phyloP scores from a whole-genome alignment of 1,140 invertebrate species.

The Cotesia glomerata region DNA sequence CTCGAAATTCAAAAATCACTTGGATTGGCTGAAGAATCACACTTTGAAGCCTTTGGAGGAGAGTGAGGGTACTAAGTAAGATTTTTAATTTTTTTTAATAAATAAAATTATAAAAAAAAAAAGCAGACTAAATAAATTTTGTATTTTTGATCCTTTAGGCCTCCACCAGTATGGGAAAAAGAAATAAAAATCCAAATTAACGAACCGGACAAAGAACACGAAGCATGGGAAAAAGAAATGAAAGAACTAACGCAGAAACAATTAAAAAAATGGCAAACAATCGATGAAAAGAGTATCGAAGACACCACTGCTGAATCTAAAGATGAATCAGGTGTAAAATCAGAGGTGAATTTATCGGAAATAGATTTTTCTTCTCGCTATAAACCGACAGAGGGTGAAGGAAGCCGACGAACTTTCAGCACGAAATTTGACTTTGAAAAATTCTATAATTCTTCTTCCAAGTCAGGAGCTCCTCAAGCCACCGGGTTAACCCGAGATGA shows the following conservation, averaged over 20 bases:
- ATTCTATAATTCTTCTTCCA: background rate
- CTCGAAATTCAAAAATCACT: conserved; percentile 20
- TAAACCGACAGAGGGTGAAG: too few relatives aligned
- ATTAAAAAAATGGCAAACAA: conserved; percentile 33
- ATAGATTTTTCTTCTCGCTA: too few relatives aligned
- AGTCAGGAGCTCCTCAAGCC: background rate
- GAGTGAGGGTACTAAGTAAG: conserved; percentile 28
- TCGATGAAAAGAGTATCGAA: background rate
- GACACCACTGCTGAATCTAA: background rate
- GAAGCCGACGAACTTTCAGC: too few relatives aligned
- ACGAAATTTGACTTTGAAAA: too few relatives aligned
- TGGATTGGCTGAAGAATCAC: conserved; percentile 33
- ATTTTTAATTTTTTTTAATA: too few relatives aligned
- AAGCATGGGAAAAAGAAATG: conserved; percentile 36
- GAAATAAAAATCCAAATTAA: conserved; percentile 7
- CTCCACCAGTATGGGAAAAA: background rate
- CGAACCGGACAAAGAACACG: background rate
- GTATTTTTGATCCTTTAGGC: background rate
- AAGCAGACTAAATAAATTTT: background rate
- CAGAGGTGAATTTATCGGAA: background rate
- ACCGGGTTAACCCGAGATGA: background rate
- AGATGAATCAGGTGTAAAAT: background rate
- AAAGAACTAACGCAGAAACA: conserved; percentile 30
- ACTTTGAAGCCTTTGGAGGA: conserved; percentile 30
- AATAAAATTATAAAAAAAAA: too few relatives aligned